These are phyloP conservation scores for Limonius californicus DNA, from an alignment of 1,140 invertebrate species.

Conservation along the genomic window DNA sequence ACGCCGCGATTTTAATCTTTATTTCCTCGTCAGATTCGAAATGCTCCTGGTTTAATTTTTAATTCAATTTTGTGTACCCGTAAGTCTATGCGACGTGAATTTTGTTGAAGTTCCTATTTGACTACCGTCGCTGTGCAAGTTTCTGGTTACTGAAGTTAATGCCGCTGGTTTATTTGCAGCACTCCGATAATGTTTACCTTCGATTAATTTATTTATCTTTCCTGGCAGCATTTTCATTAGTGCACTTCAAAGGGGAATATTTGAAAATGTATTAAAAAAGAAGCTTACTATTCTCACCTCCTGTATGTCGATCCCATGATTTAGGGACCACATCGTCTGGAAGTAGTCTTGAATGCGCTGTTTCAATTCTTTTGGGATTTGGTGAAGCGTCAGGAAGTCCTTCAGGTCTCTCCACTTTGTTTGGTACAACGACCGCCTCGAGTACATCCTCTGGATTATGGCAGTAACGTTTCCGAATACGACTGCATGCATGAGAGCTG, in stretches of 20 bases:
- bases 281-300: slow-evolving; percentile 60
- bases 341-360: slow-evolving; percentile 98
- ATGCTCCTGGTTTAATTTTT: no score
- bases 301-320: slow-evolving; percentile 98
- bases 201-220: no score
- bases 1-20: no score
- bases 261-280: not conserved
- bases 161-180: no score
- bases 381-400: slow-evolving; percentile 94
- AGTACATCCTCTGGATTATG: slow-evolving; percentile 98
- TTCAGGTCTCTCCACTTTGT: slow-evolving; percentile 95
- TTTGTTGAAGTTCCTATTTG: no score
- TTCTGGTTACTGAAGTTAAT: no score
- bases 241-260: slow-evolving; percentile 13
- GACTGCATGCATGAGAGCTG: slow-evolving; percentile 96
- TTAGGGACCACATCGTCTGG: slow-evolving; percentile 97
- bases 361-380: slow-evolving; percentile 91
- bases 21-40: no score
- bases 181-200: no score
- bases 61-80: no score
- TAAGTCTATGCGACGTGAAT: no score
- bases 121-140: no score
- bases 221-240: no score
- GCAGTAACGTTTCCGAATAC: slow-evolving; percentile 99
- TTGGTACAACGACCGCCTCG: slow-evolving; percentile 93